Evolutionary conservation across 1,140 invertebrate genomes (phyloP), one percentile per base, ranked within the genome.

Genomic region (Dendrolimus punctatus): DNA sequence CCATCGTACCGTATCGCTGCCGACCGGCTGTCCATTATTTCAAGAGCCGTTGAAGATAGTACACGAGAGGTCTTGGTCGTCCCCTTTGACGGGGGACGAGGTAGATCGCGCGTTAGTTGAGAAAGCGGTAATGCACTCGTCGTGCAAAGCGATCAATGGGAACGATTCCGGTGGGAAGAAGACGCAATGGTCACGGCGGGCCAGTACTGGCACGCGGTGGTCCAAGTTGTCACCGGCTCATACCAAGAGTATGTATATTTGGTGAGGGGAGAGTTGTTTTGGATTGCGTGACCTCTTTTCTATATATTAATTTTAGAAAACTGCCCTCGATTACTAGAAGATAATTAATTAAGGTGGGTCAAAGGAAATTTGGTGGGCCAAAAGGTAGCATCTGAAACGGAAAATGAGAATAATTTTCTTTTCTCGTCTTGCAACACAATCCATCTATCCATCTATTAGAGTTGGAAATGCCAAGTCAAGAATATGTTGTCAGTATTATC

Each of bases 1-100:
- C 54, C 70, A 76, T 45, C 66, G 80, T 8, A 81, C 80, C 23
- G 70, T 68, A n/a, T 84, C 80, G 2, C 58, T 85, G 36, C 81
- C 79, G 6, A 70, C 68, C 51, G 79, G 79, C 5, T 77, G 69
- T 46, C 63, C 70, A 10, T 48, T 71, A 8, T 80, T 73, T 62
- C 72, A 69, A 61, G 75, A 80, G 54, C 76, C 76, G 36, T 60
- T 73, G 49, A 73, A 62, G 52, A 76, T 84, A 38, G 78, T 71
- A 66, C 91, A 92, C 83, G 90, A 90, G 79, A 88, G 91, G 81
- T 92, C 91, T 58, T 79, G 90, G 73, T 92, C 91, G 69, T 90
- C 91, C 73, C 91, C 91, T 56, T 76, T 92, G 62, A 89, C 89
- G 49, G 83, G 81, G 6, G 89, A 85, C 71, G 85, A 65, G 82